Percentiles rank a stretch among this genome's conserved stretches.
Evolutionary conservation across 1,140 invertebrate genomes (phyloP).

Genomic region (Lamellibrachia luymesi): DNA sequence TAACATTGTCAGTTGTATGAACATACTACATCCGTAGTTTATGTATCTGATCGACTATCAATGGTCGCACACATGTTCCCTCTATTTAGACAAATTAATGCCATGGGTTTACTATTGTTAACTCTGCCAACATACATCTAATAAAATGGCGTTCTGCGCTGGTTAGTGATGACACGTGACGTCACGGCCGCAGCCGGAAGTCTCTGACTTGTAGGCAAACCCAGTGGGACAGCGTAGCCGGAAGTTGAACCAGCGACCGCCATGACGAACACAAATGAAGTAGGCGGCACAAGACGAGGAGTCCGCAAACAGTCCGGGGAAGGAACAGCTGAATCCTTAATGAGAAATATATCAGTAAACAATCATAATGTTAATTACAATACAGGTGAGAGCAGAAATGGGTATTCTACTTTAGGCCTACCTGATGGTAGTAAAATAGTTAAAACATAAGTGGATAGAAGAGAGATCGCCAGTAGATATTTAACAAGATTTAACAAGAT

Average conservation of each 20-base stretch:
- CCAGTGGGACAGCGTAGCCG: slow-evolving; percentile 13
- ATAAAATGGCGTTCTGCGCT: not conserved
- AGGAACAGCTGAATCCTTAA: not conserved
- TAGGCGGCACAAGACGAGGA: slow-evolving; percentile 14
- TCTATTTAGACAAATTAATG: not conserved
- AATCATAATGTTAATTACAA: not conserved
- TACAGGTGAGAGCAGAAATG: not conserved
- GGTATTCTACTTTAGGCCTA: too few relatives aligned
- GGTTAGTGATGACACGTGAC: not conserved
- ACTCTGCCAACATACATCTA: not conserved
- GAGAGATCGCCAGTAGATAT: too few relatives aligned
- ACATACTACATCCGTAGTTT: too few relatives aligned
- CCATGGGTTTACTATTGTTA: not conserved
- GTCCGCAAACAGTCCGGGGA: slow-evolving; percentile 14
- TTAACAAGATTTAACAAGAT: too few relatives aligned
- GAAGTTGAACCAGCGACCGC: slow-evolving; percentile 18
- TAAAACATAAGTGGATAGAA: not conserved
- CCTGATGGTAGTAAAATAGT: not conserved
- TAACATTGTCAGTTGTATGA: too few relatives aligned
- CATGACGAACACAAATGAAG: slow-evolving; percentile 22
- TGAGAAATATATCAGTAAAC: not conserved
- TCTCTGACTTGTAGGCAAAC: slow-evolving; percentile 11
- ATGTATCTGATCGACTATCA: not conserved
- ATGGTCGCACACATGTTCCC: not conserved
- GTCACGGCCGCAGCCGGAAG: slow-evolving; percentile 2